Evolutionary conservation across 2,113 vertebrate genomes (phyloP).

Genomic region (Galeopterus variegatus): DNA sequence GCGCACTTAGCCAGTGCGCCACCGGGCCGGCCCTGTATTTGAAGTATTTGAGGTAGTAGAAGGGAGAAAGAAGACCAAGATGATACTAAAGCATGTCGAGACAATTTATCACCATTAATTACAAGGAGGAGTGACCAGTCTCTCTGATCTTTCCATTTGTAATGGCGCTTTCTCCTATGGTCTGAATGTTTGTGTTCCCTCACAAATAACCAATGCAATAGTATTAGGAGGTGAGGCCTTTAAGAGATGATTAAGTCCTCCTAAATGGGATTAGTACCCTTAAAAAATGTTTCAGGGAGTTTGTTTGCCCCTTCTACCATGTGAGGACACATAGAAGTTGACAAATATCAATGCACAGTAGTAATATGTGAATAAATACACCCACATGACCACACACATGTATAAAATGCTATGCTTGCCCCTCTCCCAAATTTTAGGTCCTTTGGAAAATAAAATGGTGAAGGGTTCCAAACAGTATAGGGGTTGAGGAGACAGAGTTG

Average conservation of each 20-base stretch:
- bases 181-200: not conserved
- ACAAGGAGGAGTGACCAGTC: accelerated
- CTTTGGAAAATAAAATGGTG: not conserved
- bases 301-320: not conserved
- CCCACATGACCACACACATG: not conserved
- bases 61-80: not conserved
- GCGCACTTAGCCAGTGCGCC: too few relatives aligned
- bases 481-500: not conserved
- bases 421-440: not conserved
- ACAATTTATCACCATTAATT: not conserved
- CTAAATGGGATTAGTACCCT: too few relatives aligned
- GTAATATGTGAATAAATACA: not conserved
- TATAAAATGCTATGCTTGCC: not conserved
- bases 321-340: not conserved
- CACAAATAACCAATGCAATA: not conserved
- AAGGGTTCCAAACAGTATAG: not conserved
- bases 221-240: too few relatives aligned
- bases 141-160: not conserved
- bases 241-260: too few relatives aligned
- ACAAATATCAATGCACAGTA: not conserved
- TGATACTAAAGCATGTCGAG: not conserved
- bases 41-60: not conserved
- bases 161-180: not conserved
- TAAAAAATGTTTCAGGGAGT: not conserved
- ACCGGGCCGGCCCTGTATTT: too few relatives aligned